phyloP scores from a whole-genome alignment of 2,113 vertebrate species.

The human (Homo sapiens) region GRCh38 chr14:101579001-101579500 shows the following conservation, averaged over 20 bases:
- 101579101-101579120: neutral
- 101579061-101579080: neutral
- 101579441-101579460: neutral
- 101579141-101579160: neutral
- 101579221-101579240: too few species aligned
- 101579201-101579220: rapidly evolving
- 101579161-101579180: neutral
- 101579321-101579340: neutral
- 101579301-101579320: neutral
- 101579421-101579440: rapidly evolving
- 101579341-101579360: neutral
- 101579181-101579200: neutral
- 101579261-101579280: rapidly evolving
- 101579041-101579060: neutral
- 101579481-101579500: rapidly evolving
- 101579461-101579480: rapidly evolving
- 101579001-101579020: rapidly evolving
- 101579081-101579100: neutral
- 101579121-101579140: neutral
- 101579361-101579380: neutral
- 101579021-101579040: neutral
- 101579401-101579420: rapidly evolving
- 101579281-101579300: rapidly evolving
- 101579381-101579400: neutral
- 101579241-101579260: rapidly evolving